Evolutionary conservation across 53 echinoderm and acorn worm genomes (phyloP).

Genomic region (Zoroaster sp.): DNA sequence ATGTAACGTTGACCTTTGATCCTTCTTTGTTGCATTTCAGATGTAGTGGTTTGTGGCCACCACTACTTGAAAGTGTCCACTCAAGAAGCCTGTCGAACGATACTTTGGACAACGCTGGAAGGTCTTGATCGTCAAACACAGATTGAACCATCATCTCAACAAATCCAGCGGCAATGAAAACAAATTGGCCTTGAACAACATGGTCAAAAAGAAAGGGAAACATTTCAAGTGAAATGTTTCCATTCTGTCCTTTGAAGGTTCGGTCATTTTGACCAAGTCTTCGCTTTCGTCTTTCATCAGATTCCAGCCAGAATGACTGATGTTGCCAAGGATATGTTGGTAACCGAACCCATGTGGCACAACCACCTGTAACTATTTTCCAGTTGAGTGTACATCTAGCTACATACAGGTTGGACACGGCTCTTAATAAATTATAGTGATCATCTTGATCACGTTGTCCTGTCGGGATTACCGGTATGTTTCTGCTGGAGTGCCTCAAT

Average conservation of each 20-base stretch:
- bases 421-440: constrained; percentile 50
- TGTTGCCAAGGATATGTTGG: constrained; percentile 95
- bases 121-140: constrained; percentile 67
- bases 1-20: constrained; percentile 48
- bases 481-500: constrained; percentile 44
- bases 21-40: constrained; percentile 53
- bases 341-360: constrained; percentile 63
- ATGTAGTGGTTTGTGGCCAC: not conserved
- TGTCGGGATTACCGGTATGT: constrained; percentile 59
- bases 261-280: constrained; percentile 81
- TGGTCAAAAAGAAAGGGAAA: constrained; percentile 84
- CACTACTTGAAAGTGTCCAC: constrained; percentile 62
- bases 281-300: constrained; percentile 69
- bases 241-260: constrained; percentile 80
- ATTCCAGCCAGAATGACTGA: constrained; percentile 71
- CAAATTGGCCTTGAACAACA: constrained; percentile 38
- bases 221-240: constrained; percentile 64
- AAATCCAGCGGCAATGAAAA: constrained; percentile 77
- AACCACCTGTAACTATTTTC: constrained; percentile 58
- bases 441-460: constrained; percentile 80
- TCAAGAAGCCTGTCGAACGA: constrained; percentile 52
- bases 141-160: constrained; percentile 74
- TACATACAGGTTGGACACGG: constrained; percentile 64
- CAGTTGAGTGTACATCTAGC: constrained; percentile 71
- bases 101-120: constrained; percentile 34